Evolutionary conservation across 2,797 vertebrate species (phyloP), one percentile per base, ranked within the genome.

Genomic region (Sebastes cheni): DNA sequence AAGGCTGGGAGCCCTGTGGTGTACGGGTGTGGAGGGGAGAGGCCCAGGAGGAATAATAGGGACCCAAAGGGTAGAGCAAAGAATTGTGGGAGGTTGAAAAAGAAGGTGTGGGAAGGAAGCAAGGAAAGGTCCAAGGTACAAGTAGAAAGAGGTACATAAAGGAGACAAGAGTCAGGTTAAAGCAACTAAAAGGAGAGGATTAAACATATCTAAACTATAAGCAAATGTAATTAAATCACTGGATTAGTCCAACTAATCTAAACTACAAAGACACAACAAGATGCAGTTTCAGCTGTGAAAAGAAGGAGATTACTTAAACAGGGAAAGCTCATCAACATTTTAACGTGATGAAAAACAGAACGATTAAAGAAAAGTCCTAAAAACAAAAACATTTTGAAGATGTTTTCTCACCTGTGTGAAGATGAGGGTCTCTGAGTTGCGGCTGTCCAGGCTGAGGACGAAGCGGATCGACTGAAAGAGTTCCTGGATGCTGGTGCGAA

Each of bases 381-480:
- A 42, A 18, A 2, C 23, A n/a, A 0, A 9, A 20, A 50, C 18
- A 54, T 22, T 22, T 5, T 22, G 52, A 54, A 46, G 2, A 52
- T 56, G 8, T 50, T 29, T 4, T 60, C 94, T 94, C 89, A 99
- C 98, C 98, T 99, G 98, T 20, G 98, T 98, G 92, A 99, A 99
- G 91, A 99, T 96, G 72, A 99, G 93, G 0, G 90, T 93, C 89
- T 94, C 93, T 0, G 91, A 92, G 91, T 77, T 91, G 81, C 91
- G 93, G 68, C 92, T 90, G 84, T 94, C 93, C 93, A 99, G 92
- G 82, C 98, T 99, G 73, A 99, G 96, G 67, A 99, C 97, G 77
- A 99, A 99, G 90, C 98, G 97, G 90, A 99, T 98, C 64, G 99
- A 99, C 93, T 98, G 97, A 89, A 99, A 99, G 67, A 99, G 97